Conservation (phyloP, 2,888 invertebrate species). For the Leptothorax acervorum region DNA sequence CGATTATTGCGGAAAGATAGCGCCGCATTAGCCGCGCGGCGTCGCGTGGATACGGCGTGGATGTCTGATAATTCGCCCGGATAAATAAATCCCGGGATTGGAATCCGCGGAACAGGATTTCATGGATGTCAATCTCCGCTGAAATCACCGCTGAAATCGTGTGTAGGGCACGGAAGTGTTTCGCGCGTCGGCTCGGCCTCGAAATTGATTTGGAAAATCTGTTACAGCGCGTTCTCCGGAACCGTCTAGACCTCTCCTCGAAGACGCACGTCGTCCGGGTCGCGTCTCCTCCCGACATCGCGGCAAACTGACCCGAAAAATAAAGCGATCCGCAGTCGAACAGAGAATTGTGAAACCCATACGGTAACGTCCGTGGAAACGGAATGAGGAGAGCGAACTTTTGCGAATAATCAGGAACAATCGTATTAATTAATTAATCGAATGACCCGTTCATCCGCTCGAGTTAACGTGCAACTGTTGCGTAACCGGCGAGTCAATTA, state of each 20-base stretch:
- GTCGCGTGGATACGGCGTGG: constrained; percentile 4
- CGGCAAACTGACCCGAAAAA: neutral
- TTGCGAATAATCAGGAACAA: neutral
- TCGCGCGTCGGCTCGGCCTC: constrained; percentile 57
- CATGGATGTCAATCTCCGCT: constrained; percentile 75
- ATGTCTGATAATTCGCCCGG: constrained; percentile 21
- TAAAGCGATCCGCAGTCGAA: neutral
- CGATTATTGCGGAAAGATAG: constrained; percentile 14
- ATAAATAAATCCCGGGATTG: constrained; percentile 53
- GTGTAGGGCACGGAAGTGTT: constrained; percentile 74
- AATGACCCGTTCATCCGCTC: neutral
- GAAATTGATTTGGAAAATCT: constrained; percentile 47
- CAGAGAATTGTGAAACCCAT: neutral
- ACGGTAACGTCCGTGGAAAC: neutral
- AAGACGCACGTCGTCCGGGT: neutral
- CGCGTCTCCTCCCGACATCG: neutral
- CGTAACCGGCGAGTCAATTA: constrained; percentile 31
- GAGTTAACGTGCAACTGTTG: constrained; percentile 9
- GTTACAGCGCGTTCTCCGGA: constrained; percentile 4
- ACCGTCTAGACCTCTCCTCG: constrained; percentile 3
- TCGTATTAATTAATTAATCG: neutral
- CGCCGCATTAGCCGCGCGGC: neutral
- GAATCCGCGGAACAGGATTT: constrained; percentile 42
- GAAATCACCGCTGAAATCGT: constrained; percentile 64
- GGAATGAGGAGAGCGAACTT: neutral